These are phyloP conservation scores for Galerucella nymphaeae DNA, from an alignment of 2,888 invertebrate species.

Conservation along the genomic window DNA sequence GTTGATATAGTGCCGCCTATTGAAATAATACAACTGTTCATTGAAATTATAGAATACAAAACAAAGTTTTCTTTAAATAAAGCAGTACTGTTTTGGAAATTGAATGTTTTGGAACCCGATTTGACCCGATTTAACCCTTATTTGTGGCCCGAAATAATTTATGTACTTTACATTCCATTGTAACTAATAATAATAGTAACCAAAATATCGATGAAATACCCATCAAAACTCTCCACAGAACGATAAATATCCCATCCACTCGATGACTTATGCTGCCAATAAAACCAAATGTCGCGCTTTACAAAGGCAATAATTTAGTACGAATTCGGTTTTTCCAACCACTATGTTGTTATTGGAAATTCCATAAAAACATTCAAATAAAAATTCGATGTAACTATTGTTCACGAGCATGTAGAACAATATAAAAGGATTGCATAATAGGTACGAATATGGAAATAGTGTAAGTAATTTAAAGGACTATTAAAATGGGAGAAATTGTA, in stretches of 20 bases:
- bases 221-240: background rate
- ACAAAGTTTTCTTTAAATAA: too few relatives aligned
- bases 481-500: too few relatives aligned
- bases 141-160: too few relatives aligned
- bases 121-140: too few relatives aligned
- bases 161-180: too few relatives aligned
- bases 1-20: too few relatives aligned
- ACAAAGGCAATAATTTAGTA: constrained; percentile 1
- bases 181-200: background rate
- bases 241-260: background rate
- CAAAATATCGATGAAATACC: background rate
- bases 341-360: constrained; percentile 4
- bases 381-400: background rate
- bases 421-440: background rate
- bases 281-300: background rate
- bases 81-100: too few relatives aligned
- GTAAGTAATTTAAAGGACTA: too few relatives aligned
- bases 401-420: background rate
- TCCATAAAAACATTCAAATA: constrained; percentile 1
- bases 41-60: too few relatives aligned
- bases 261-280: constrained; percentile 1
- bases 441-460: too few relatives aligned
- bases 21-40: too few relatives aligned
- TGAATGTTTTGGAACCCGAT: too few relatives aligned
- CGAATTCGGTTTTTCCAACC: background rate